Base-by-base conservation (phyloP, 92 coral and sea anemone species). In the Nematostella vectensis region DNA sequence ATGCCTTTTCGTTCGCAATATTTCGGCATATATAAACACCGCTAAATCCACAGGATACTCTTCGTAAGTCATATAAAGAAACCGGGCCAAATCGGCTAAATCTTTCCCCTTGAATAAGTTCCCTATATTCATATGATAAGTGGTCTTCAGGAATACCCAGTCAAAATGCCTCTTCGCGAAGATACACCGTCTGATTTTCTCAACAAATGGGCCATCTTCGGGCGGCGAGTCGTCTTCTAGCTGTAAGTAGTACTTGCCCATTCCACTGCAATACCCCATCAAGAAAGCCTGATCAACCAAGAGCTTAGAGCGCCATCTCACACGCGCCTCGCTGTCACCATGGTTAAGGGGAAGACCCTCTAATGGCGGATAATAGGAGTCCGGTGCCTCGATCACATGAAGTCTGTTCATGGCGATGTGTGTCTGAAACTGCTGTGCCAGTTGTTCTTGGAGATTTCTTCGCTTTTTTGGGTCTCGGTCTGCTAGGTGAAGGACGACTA, bases 291-390 rank as follows among this genome's bases (percentile, higher is more conserved):
- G 67, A 29, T 75, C 81, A 16, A 75, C 22, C 15, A 72, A 58
- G 19, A 65, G 81, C 30, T 75, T 75, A 17, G 81, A 67, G 3
- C 81, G 74, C 81, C 81, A 75, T 26, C 36, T 55, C 23, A 75
- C 30, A 29, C 81, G 50, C 9, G 53, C 81, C 1, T 53, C 74
- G n/a, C 47, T 50, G 56, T 75, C 81, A 2, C 59, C 33, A 69
- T 72, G 67, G 25, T 65, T 25, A 17, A 2, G 16, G 23, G 81
- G 81, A 15, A 75, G n/a, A 29, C 47, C 26, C 0, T 0, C 24
- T 1, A 67, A 21, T 15, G 64, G 36, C 1, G 81, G 75, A 54
- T 75, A 75, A 27, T 18, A 26, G 15, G 24, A 33, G 17, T 2
- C 43, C 20, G 63, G 57, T 1, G 68, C 48, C 38, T 67, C 31